These are phyloP conservation scores for Spheniscus humboldti DNA, from an alignment of 2,797 vertebrate genomes.

Conservation along the genomic window DNA sequence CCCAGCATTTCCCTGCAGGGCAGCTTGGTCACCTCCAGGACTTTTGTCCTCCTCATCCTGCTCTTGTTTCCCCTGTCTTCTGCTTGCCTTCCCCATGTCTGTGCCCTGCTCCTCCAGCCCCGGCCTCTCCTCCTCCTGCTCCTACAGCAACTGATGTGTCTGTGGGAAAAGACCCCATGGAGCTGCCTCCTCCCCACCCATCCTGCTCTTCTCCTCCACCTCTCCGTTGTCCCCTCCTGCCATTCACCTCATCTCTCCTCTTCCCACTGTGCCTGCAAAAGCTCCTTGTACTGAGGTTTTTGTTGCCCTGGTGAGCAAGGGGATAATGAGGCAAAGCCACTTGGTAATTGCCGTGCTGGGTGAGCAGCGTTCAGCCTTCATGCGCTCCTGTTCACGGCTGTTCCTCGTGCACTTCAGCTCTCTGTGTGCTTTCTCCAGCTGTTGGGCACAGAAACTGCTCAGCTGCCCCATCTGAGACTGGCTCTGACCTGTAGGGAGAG, in stretches of 20 bases:
- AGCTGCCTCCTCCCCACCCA: background rate
- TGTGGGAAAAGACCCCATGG: background rate
- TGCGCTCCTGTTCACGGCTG: background rate
- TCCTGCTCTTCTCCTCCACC: background rate
- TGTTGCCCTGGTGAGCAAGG: background rate
- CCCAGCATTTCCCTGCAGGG: background rate
- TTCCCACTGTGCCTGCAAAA: background rate
- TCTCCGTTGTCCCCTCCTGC: background rate
- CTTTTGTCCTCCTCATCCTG: background rate
- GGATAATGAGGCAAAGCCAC: background rate
- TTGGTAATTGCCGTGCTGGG: background rate
- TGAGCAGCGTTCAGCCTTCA: rapidly evolving
- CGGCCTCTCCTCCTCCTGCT: background rate
- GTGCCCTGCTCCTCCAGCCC: background rate
- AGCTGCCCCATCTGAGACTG: background rate
- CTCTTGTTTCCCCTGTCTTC: background rate
- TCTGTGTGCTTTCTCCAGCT: background rate
- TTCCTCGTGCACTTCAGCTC: background rate
- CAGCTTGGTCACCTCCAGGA: background rate
- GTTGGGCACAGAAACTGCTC: background rate
- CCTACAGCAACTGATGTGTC: background rate
- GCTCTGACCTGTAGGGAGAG: background rate
- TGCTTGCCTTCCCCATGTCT: background rate
- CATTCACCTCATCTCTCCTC: background rate
- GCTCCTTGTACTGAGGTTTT: background rate